Evolutionary conservation across 2,113 vertebrate genomes (phyloP).

Genomic region (Megatriorchis doriae): DNA sequence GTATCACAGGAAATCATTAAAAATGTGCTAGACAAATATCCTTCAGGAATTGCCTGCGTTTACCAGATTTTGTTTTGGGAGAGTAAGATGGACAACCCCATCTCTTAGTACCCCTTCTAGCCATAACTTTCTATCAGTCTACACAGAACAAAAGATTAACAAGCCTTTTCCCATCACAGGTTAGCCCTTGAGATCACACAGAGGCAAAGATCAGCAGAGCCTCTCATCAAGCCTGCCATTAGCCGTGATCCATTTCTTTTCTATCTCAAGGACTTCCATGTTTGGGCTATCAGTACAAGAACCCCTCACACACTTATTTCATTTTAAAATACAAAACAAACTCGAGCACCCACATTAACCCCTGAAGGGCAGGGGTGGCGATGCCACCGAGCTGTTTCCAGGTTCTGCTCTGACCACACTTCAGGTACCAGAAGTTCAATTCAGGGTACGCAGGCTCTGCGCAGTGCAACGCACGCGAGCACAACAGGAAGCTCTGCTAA

Average conservation of each 20-base stretch:
- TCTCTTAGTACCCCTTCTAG: background rate
- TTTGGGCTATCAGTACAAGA: background rate
- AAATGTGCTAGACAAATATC: background rate
- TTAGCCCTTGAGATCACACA: background rate
- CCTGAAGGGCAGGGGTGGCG: background rate
- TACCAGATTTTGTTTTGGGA: background rate
- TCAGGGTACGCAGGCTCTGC: accelerated
- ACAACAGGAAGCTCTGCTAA: background rate
- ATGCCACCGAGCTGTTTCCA: background rate
- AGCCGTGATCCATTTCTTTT: background rate
- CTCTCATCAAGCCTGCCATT: background rate
- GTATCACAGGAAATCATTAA: background rate
- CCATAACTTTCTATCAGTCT: background rate
- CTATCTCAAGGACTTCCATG: background rate
- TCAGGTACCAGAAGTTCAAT: background rate
- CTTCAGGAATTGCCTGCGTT: background rate
- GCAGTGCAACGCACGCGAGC: accelerated
- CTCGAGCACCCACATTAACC: accelerated
- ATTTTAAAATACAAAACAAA: background rate
- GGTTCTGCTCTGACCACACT: background rate
- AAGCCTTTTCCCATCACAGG: background rate
- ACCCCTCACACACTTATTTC: background rate
- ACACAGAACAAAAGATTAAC: background rate
- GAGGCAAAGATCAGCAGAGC: background rate
- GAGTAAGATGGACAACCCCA: accelerated